These are phyloP conservation scores for Lasioglossum baleicum DNA, from an alignment of 1,140 invertebrate species.

Conservation along the genomic window DNA sequence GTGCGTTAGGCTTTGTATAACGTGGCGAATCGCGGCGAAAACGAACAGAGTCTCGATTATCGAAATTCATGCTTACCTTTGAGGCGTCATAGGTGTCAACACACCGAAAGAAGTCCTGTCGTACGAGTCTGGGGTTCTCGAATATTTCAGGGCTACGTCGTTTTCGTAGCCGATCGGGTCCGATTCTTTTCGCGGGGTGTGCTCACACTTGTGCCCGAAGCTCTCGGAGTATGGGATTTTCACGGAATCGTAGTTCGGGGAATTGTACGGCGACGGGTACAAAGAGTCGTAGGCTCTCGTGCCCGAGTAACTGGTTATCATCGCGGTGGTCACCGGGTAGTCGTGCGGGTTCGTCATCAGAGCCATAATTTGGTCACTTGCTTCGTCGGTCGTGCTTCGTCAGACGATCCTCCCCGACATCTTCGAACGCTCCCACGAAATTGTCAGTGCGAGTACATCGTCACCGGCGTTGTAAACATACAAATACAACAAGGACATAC, in stretches of 20 bases:
- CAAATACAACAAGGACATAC: no score
- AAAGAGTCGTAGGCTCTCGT: slow-evolving; percentile 67
- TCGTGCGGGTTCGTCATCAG: slow-evolving; percentile 74
- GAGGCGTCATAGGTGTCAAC: slow-evolving; percentile 71
- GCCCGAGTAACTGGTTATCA: slow-evolving; percentile 65
- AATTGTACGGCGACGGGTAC: slow-evolving; percentile 75
- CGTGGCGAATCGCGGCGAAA: background rate
- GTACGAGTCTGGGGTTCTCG: slow-evolving; percentile 69
- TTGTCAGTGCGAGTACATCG: no score
- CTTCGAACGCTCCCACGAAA: no score
- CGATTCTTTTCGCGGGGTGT: slow-evolving; percentile 65
- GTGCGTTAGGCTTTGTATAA: background rate
- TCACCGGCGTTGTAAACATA: no score
- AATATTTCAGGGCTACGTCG: slow-evolving; percentile 63
- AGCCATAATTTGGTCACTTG: slow-evolving; percentile 64
- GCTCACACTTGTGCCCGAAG: slow-evolving; percentile 63
- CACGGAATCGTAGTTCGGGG: slow-evolving; percentile 70
- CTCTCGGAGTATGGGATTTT: slow-evolving; percentile 60
- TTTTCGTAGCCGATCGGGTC: slow-evolving; percentile 59
- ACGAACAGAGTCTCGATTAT: background rate
- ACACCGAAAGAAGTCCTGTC: slow-evolving; percentile 71
- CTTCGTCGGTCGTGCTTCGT: no score
- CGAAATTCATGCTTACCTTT: slow-evolving; percentile 65
- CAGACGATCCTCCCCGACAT: background rate
- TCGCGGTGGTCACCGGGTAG: slow-evolving; percentile 66